Evolutionary conservation across 2,888 invertebrate genomes (phyloP).

Genomic region (Barypeithes pellucidus): DNA sequence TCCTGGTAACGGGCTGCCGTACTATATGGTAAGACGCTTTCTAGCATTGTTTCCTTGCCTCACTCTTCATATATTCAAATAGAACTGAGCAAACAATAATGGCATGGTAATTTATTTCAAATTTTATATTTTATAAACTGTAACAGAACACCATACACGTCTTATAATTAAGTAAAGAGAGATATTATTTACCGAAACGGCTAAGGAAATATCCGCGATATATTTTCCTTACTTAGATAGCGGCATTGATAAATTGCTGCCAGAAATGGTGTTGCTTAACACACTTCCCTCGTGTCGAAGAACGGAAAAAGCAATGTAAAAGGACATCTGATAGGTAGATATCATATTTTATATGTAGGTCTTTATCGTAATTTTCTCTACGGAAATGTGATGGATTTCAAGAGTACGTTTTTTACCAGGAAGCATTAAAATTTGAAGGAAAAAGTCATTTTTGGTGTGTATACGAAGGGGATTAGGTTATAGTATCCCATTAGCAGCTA

Average conservation of each 20-base stretch:
- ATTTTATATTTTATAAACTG: no score
- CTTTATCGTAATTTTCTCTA: conserved; percentile 4
- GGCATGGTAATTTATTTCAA: no score
- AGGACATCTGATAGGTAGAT: conserved; percentile 23
- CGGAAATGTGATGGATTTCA: conserved; percentile 7
- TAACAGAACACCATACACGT: background rate
- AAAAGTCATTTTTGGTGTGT: no score
- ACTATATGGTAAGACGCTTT: no score
- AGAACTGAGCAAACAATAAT: no score
- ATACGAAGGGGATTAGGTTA: no score
- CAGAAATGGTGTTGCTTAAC: conserved; percentile 14
- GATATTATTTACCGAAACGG: background rate
- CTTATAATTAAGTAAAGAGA: background rate
- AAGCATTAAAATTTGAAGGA: no score
- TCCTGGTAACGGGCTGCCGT: no score
- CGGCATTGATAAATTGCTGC: conserved; percentile 5
- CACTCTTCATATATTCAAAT: no score
- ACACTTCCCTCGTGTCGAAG: conserved; percentile 13
- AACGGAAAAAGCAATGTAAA: conserved; percentile 16
- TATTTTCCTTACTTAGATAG: conserved; percentile 6
- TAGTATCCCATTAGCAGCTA: no score
- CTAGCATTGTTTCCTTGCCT: no score
- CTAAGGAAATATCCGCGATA: background rate
- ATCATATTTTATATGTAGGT: conserved; percentile 19
- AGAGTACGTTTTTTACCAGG: no score